phyloP scores from a whole-genome alignment of 2,113 vertebrate genomes.

The Hepsetus odoe region DNA sequence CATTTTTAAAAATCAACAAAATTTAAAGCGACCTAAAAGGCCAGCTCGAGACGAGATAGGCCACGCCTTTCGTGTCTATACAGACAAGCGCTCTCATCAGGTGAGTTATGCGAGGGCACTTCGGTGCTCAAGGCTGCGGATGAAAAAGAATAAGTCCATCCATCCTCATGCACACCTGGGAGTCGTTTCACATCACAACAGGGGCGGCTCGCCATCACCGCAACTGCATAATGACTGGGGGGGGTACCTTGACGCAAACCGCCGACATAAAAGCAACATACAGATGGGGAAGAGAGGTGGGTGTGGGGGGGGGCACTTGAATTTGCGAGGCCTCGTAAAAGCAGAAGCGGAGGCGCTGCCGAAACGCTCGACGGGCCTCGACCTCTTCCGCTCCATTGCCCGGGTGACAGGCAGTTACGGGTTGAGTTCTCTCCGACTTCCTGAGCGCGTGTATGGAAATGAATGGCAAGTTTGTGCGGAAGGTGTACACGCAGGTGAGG shows the following conservation, averaged over 20 bases:
- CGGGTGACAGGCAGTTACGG: conserved; percentile 63
- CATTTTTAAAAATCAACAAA: not conserved
- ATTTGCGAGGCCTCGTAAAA: conserved; percentile 48
- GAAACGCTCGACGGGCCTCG: conserved; percentile 42
- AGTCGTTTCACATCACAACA: conserved; percentile 51
- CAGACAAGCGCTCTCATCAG: conserved; percentile 61
- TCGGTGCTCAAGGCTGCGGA: conserved; percentile 55
- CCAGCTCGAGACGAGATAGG: conserved; percentile 66
- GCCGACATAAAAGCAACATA: not conserved
- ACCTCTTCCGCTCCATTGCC: conserved; percentile 64
- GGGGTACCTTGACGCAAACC: conserved; percentile 3
- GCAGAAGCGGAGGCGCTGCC: conserved; percentile 7
- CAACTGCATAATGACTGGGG: not conserved
- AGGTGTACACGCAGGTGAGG: conserved; percentile 50
- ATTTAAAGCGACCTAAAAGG: not conserved
- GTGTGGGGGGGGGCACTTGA: not conserved
- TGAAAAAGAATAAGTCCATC: conserved; percentile 54
- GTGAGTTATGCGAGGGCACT: conserved; percentile 61
- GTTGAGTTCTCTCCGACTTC: not conserved
- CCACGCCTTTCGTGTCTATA: conserved; percentile 44
- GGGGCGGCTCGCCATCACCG: conserved; percentile 3
- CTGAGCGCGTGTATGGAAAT: conserved; percentile 44
- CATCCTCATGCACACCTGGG: conserved; percentile 65
- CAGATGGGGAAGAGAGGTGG: conserved; percentile 15
- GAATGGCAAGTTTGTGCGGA: conserved; percentile 57